Evolutionary conservation across 2,113 vertebrate genomes (phyloP), one percentile per base, ranked within the genome.

Genomic region (Oenanthe melanoleuca): DNA sequence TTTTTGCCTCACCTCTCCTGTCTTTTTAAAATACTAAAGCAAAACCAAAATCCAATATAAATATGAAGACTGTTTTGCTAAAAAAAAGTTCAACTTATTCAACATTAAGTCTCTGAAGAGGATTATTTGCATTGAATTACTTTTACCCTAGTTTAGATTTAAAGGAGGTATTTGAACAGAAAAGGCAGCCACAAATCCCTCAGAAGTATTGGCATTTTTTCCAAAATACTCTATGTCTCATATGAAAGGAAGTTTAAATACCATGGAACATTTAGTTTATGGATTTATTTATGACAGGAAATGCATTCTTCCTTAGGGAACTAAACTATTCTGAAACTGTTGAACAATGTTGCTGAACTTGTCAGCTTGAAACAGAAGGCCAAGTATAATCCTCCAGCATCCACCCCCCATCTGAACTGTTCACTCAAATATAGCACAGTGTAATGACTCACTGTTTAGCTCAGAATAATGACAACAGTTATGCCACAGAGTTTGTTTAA

Each of bases 261-360:
- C 64, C 60, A 86, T 34, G 45, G 92, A 96, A 79, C 38, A 78
- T 83, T 86, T 75, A 83, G 61, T 88, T 89, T 86, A 87, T 74
- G 56, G 81, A 88, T 92, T 95, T 93, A 92, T 95, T 96, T 97
- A 95, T 88, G 75, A 88, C 86, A 92, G 75, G 78, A 92, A 95
- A 93, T 65, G 38, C 93, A 94, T 96, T 94, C 60, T 92, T 96
- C 63, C 80, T 89, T 37, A 79, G 82, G 94, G 86, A 94, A 94
- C 55, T 42, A 86, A 96, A 84, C 71, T 91, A 55, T 81, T 95
- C 82, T 86, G 63, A 72, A 92, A 87, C 55, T 77, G 80, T 42
- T 86, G 40, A 95, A 91, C 60, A 85, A 57, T 59, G 83, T 86
- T 92, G 75, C 67, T 95, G 95, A 97, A 96, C 66, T 91, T 96